Conservation (phyloP, 2,888 invertebrate genomes). For the Eupsilia transversa region DNA sequence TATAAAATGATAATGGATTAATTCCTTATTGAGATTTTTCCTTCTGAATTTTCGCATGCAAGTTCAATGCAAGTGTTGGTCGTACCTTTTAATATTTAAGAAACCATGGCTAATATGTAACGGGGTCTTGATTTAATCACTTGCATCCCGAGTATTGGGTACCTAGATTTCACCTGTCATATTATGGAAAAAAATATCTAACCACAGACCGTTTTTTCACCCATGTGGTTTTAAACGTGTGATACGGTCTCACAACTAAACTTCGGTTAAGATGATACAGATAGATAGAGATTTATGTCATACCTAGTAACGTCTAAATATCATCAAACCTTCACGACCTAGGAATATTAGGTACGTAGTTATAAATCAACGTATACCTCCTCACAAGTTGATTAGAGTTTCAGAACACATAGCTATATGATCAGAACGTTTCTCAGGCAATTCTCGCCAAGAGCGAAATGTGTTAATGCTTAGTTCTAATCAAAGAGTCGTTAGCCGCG, state of each 20-base stretch:
- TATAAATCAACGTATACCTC: slow-evolving; percentile 57
- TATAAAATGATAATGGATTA: slow-evolving; percentile 31
- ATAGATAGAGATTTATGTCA: neutral
- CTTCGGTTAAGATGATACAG: too few relatives aligned
- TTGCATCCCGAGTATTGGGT: neutral
- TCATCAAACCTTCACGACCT: slow-evolving; percentile 12
- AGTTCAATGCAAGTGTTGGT: neutral
- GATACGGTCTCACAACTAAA: neutral
- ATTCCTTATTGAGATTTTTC: slow-evolving; percentile 7
- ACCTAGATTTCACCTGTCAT: neutral
- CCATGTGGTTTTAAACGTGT: neutral
- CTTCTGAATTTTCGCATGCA: neutral
- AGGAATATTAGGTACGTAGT: slow-evolving; percentile 38
- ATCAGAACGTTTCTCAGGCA: slow-evolving; percentile 61
- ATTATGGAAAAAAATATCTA: too few relatives aligned
- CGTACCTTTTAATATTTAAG: neutral
- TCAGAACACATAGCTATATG: slow-evolving; percentile 57
- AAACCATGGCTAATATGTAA: neutral
- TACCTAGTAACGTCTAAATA: neutral
- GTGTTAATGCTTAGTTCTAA: slow-evolving; percentile 82
- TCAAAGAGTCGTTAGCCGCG: slow-evolving; percentile 84
- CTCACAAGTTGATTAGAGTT: slow-evolving; percentile 59
- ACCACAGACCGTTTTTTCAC: too few relatives aligned
- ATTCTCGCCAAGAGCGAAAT: slow-evolving; percentile 70
- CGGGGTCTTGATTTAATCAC: neutral